Evolutionary conservation across 2,113 vertebrate species (phyloP).

Genomic region (Hemiscyllium ocellatum): DNA sequence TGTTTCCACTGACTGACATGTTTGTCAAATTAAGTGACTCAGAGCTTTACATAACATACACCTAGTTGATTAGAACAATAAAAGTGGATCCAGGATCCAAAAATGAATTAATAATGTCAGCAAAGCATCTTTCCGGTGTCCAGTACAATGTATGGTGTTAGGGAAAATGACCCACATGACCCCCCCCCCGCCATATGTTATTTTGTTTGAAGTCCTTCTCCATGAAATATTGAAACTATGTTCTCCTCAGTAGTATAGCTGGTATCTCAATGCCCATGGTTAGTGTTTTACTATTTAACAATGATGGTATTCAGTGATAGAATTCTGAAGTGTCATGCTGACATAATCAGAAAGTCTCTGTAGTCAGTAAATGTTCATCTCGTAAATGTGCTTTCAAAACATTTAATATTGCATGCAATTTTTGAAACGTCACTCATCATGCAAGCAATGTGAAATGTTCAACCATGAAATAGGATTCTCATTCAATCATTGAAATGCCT

Average conservation of each 20-base stretch:
- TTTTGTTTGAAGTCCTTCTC: not conserved
- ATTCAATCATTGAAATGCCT: not conserved
- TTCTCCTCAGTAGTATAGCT: not conserved
- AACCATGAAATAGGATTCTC: conserved; percentile 20
- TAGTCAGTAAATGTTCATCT: not conserved
- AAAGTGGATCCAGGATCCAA: not conserved
- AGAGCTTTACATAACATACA: not conserved
- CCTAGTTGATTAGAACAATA: not conserved
- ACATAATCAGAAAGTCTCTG: not conserved
- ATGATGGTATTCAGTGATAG: not conserved
- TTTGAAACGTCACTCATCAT: conserved; percentile 8
- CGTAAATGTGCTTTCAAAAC: not conserved
- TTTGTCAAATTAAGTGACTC: not conserved
- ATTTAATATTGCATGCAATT: conserved; percentile 16
- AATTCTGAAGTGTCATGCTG: not conserved
- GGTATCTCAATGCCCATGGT: not conserved
- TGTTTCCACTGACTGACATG: not conserved
- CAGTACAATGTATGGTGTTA: not conserved
- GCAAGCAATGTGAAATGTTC: not conserved
- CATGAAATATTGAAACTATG: conserved; percentile 8
- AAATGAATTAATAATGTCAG: not conserved
- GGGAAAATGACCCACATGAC: not conserved
- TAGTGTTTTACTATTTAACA: not conserved
- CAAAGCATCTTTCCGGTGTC: not conserved
- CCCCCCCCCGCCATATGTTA: not conserved